Base-by-base conservation (phyloP, 2,797 vertebrate genomes). In the Enteromius paludinosus region DNA sequence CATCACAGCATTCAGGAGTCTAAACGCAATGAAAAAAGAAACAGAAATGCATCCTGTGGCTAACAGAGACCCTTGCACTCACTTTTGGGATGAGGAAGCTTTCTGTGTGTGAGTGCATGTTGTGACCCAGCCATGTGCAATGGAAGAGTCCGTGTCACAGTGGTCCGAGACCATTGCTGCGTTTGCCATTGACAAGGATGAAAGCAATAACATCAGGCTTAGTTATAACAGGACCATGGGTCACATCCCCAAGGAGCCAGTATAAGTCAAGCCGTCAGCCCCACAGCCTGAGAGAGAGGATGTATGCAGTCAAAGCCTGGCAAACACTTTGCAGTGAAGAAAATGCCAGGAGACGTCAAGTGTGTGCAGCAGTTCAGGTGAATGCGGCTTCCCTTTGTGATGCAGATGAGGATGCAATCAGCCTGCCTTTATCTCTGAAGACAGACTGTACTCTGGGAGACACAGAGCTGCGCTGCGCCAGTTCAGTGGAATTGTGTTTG, bases 341-440 rank as follows among this genome's bases (percentile, higher is more conserved):
- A 90, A 90, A 90, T 80, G 87, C 84, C 88, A 87, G 90, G 87
- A 90, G 91, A 92, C 89, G 88, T 90, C 89, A 89, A 90, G 87
- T 89, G 85, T 66, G 65, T 64, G 83, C 75, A 87, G 85, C 15
- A 82, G 87, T 89, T 91, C 93, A 94, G 93, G 93, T 95, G 91
- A 90, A 92, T 89, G 91, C 89, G 72, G 87, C 87, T 90, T 91
- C 88, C 84, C 87, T 94, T 94, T 95, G 93, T 94, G 87, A 94
- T 94, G 93, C 92, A 95, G 92, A 94, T 93, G 91, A 92, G 91
- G 87, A 89, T 87, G 92, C 90, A 94, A 94, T 94, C 94, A 94
- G 91, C 81, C 89, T 18, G 56, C 85, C 91, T 94, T 94, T 94
- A 93, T 94, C 90, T 92, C 89, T 72, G 78, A 89, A 91, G 86